phyloP scores from a whole-genome alignment of 2,113 vertebrate genomes.

The Stegastes partitus region DNA sequence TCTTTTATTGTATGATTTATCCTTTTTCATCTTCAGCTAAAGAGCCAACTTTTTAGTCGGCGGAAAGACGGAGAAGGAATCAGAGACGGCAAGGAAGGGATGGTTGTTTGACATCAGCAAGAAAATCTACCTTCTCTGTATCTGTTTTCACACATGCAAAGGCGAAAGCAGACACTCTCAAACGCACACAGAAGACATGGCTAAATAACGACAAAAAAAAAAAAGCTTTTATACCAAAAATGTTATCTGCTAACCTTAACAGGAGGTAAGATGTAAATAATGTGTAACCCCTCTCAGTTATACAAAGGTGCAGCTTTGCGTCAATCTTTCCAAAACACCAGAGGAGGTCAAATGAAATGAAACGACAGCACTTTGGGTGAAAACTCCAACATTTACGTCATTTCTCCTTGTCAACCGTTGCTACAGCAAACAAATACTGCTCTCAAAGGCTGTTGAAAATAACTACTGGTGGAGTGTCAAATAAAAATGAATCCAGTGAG shows the following conservation, averaged over 20 bases:
- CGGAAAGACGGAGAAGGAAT: slow-evolving; percentile 1
- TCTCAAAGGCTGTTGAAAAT: slow-evolving; percentile 4
- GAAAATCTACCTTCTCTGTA: slow-evolving; percentile 37
- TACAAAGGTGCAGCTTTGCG: neutral
- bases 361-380: neutral
- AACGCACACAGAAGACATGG: neutral
- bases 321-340: neutral
- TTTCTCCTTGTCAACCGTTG: neutral
- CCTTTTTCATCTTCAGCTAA: slow-evolving; percentile 23
- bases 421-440: neutral
- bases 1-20: slow-evolving; percentile 38
- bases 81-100: slow-evolving; percentile 19
- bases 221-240: neutral
- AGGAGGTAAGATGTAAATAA: neutral
- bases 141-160: slow-evolving; percentile 70
- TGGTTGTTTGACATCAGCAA: slow-evolving; percentile 62
- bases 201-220: neutral
- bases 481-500: neutral
- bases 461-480: neutral
- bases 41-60: slow-evolving; percentile 8
- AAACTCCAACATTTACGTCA: neutral
- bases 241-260: neutral
- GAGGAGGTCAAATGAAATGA: neutral
- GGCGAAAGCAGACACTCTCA: slow-evolving; percentile 22
- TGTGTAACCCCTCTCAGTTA: neutral